A percentile compares a stretch with the other conserved stretches of the same genome.
These are phyloP conservation scores for Eucriotettix oculatus DNA, from an alignment of 2,888 invertebrate species.

Conservation along the genomic window DNA sequence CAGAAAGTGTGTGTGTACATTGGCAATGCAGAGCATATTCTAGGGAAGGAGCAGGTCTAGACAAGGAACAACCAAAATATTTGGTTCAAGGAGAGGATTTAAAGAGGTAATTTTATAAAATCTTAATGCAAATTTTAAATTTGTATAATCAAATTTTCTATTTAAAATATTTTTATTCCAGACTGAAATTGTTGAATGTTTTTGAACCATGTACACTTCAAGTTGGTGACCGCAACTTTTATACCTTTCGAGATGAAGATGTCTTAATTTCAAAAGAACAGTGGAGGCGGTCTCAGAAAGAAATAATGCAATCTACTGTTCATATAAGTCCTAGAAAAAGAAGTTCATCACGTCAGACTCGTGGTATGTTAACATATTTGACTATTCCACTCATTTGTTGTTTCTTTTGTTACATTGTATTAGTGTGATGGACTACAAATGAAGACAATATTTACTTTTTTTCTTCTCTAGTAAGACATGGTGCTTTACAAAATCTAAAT, in stretches of 20 bases:
- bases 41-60: slow-evolving; percentile 32
- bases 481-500: no score
- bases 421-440: no score
- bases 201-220: slow-evolving; percentile 79
- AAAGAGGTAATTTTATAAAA: slow-evolving; percentile 29
- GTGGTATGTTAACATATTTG: no score
- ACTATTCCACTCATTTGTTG: no score
- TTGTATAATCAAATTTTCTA: neutral
- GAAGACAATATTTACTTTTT: no score
- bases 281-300: slow-evolving; percentile 40
- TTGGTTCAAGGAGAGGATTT: slow-evolving; percentile 60
- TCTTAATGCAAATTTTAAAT: neutral
- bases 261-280: slow-evolving; percentile 55
- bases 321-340: slow-evolving; percentile 7
- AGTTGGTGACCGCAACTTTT: slow-evolving; percentile 74
- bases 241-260: slow-evolving; percentile 61
- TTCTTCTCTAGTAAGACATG: no score
- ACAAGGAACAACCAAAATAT: slow-evolving; percentile 48
- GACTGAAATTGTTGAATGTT: slow-evolving; percentile 67
- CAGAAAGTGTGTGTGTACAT: slow-evolving; percentile 65
- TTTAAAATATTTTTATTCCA: slow-evolving; percentile 14
- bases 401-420: no score
- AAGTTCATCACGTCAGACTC: neutral
- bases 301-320: slow-evolving; percentile 22
- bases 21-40: slow-evolving; percentile 68